Percentiles rank a stretch among this genome's conserved stretches.
These are phyloP conservation scores for Lampris incognitus DNA, from an alignment of 2,113 vertebrate genomes.

Conservation along the genomic window DNA sequence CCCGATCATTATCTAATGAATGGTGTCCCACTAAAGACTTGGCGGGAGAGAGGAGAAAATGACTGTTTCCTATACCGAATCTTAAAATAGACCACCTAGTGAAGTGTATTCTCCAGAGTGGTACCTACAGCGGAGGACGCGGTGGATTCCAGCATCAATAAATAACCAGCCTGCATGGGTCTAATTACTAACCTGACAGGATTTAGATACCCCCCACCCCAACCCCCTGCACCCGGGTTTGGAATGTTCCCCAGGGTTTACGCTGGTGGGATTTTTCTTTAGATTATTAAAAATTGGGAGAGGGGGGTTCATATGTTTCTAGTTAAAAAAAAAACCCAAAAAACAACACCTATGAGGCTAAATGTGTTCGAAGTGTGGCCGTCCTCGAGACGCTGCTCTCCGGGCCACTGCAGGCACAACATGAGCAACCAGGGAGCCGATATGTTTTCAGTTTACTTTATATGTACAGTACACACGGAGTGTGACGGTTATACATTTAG, in stretches of 20 bases:
- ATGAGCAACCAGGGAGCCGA: constrained; percentile 14
- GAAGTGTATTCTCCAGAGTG: constrained; percentile 18
- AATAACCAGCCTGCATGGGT: constrained; percentile 57
- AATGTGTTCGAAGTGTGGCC: constrained; percentile 30
- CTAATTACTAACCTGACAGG: constrained; percentile 71
- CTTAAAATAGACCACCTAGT: constrained; percentile 65
- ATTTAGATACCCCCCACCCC: constrained; percentile 37
- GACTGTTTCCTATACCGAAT: constrained; percentile 27
- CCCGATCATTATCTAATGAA: constrained; percentile 19
- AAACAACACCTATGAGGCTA: constrained; percentile 26
- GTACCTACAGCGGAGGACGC: constrained; percentile 34
- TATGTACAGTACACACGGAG: not conserved
- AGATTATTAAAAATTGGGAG: constrained; percentile 25
- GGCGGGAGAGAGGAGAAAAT: constrained; percentile 6
- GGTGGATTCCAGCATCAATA: constrained; percentile 58
- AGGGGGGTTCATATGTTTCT: constrained; percentile 47
- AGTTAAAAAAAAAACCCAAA: constrained; percentile 51
- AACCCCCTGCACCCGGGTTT: constrained; percentile 56
- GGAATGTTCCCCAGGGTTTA: constrained; percentile 61
- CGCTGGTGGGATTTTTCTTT: constrained; percentile 51
- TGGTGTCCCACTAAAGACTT: constrained; percentile 36
- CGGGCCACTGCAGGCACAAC: not conserved
- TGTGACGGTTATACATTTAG: not conserved
- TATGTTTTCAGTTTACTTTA: constrained; percentile 30
- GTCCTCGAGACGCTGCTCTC: not conserved